A percentile compares a stretch with the other conserved stretches of the same genome.
phyloP scores from a whole-genome alignment of 2,113 vertebrate genomes.

The Crypturellus undulatus region DNA sequence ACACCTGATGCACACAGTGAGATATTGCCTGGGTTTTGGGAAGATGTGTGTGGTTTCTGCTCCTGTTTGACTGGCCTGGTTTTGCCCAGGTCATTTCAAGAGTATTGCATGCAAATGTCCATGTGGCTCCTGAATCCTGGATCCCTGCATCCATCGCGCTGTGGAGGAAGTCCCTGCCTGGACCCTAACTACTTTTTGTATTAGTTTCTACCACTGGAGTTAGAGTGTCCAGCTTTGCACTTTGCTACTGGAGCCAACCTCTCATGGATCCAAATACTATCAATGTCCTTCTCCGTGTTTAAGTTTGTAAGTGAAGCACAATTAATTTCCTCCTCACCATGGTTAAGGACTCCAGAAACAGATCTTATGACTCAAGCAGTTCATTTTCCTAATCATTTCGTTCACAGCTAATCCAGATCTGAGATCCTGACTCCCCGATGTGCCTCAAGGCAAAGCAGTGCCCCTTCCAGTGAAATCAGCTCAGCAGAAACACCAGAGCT shows the following conservation, averaged over 20 bases:
- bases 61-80: not conserved
- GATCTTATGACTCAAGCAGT: not conserved
- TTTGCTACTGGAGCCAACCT: not conserved
- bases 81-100: not conserved
- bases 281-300: not conserved
- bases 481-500: constrained; percentile 36
- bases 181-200: not conserved
- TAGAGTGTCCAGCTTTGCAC: not conserved
- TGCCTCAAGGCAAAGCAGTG: not conserved
- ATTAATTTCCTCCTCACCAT: not conserved
- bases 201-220: not conserved
- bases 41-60: not conserved
- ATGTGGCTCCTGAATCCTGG: not conserved
- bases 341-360: not conserved
- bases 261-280: not conserved
- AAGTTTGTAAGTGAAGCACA: not conserved
- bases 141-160: not conserved
- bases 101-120: not conserved
- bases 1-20: not conserved
- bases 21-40: not conserved
- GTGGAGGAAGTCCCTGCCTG: not conserved
- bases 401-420: not conserved
- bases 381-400: not conserved
- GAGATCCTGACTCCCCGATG: not conserved
- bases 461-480: constrained; percentile 11